Evolutionary conservation across 2,113 vertebrate species (phyloP), one percentile per base, ranked within the genome.

Genomic region (Datnioides undecimradiatus): DNA sequence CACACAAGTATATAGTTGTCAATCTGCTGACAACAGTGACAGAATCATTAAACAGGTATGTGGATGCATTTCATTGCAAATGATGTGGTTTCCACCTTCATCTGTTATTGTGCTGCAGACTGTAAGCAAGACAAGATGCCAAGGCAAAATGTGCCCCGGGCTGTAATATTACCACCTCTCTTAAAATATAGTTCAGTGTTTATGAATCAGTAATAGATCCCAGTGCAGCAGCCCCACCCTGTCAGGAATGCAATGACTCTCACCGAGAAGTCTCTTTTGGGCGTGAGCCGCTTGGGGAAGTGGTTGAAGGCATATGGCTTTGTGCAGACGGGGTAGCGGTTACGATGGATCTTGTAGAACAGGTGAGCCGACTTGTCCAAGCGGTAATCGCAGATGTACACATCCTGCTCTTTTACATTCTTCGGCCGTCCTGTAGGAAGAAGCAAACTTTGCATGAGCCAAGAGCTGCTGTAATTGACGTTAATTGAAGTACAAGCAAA

Each of bases 301-400:
- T 99, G 98, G 90, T 99, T 97, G 73, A 99, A 99, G 90, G 98
- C 98, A 5, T 98, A 99, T 62, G 96, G 92, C 90, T 99, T 99
- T 92, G 98, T 99, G 95, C 98, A 99, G 64, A 98, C 97, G 0
- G 98, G 97, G 67, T 96, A 99, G 33, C 97, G 98, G 81, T 99
- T 99, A 0, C 98, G 96, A 90, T 99, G 98, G 90, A 99, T 99
- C 95, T 99, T 99, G 94, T 99, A 99, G 90, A 99, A 99, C 71
- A 99, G 95, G 83, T 99, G 98, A 45, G 98, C 98, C 0, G 98
- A 99, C 89, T 99, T 99, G 90, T 99, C 98, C 46, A 99, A 95
- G 68, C 98, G 97, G 76, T 99, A 99, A 74, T 99, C 98, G 54
- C 98, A 99, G 90, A 99, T 99, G 85, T 98, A 99, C 0, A 99